These are phyloP conservation scores for Epinephelus lanceolatus DNA, from an alignment of 2,113 vertebrate species.

Conservation along the genomic window DNA sequence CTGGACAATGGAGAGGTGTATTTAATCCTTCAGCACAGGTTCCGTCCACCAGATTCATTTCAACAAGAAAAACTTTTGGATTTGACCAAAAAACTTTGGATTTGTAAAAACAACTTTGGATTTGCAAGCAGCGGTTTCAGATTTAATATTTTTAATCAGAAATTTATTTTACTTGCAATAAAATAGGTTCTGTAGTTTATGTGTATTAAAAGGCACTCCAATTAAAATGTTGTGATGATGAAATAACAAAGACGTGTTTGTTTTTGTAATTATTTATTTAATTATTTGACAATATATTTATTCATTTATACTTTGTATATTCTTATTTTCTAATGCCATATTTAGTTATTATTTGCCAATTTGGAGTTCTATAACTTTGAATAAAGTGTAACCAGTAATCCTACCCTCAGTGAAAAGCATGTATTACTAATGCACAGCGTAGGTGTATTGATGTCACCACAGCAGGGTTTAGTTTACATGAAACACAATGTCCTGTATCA, in stretches of 20 bases:
- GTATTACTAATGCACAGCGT: conserved; percentile 15
- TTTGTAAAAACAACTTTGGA: too few species aligned
- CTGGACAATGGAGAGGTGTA: too few species aligned
- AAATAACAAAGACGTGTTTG: background rate
- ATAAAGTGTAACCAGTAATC: conserved; percentile 5
- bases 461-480: conserved; percentile 4
- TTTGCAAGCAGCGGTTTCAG: too few species aligned
- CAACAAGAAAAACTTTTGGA: too few species aligned
- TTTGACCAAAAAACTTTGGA: too few species aligned
- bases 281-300: background rate
- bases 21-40: too few species aligned
- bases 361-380: background rate
- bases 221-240: background rate
- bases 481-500: conserved; percentile 14
- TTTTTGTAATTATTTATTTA: background rate
- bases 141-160: too few species aligned
- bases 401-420: background rate
- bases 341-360: background rate
- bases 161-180: too few species aligned
- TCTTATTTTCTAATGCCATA: background rate
- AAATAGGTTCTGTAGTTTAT: too few species aligned
- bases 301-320: background rate
- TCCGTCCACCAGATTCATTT: too few species aligned
- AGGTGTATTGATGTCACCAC: background rate
- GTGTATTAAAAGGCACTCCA: too few species aligned